Evolutionary conservation across 2,888 invertebrate species (phyloP), one percentile per base, ranked within the genome.

Genomic region (Hipparchia semele): DNA sequence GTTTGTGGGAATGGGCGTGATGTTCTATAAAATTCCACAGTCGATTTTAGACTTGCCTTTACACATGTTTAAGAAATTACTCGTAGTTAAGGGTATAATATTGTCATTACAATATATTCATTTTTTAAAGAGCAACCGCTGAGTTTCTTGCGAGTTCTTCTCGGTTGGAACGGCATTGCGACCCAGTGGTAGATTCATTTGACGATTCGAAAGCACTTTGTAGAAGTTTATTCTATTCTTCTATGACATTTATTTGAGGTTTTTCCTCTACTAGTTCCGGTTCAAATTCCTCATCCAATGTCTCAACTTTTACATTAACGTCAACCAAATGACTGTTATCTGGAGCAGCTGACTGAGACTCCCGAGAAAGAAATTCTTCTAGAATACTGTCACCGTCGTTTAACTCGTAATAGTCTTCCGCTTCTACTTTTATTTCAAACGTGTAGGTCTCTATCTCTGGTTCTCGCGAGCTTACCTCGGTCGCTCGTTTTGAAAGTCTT

Each of bases 271-370:
- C 8, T n/a, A 51, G 4, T 51, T 51, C 64, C 6, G 51, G 49
- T 64, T 64, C 49, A 9, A 64, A 64, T 10, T 64, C 64, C 5
- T 64, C 64, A 23, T 64, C 51, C 10, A 51, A 5, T 64, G 23
- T 10, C 23, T 64, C 64, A 51, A 64, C 23, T 64, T 64, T 64
- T 3, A 64, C 51, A 10, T 51, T 23, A 51, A 64, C 23, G 10
- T 51, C 51, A 6, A 64, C 51, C 5, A 10, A 64, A 23, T 49
- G 3, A 33, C 23, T 23, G 5, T 49, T 13, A 2, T 64, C 10
- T 64, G 9, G 10, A 64, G 1, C 51, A 10, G 13, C 3, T 13
- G n/a, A 6, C 8, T 49, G 2, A 13, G 23, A 1, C 10, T 23
- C 51, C 9, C 5, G 12, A 33, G 3, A 51, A 23, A 51, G 0